A percentile compares a stretch with the other conserved stretches of the same genome.
Evolutionary conservation across 2,888 invertebrate species (phyloP).

Genomic region (Noctua comes): DNA sequence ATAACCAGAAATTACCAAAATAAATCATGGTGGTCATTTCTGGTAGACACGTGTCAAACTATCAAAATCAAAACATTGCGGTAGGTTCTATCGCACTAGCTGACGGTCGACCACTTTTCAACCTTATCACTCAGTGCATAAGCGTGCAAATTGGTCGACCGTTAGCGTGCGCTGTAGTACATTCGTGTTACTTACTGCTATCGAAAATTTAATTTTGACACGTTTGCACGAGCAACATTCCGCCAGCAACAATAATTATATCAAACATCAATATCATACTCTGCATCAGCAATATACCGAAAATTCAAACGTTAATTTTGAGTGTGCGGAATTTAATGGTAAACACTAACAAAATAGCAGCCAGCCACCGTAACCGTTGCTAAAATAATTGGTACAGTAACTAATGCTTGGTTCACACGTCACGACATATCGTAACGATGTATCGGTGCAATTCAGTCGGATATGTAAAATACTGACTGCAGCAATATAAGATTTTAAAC

Average conservation of each 20-base stretch:
- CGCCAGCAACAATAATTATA: background rate
- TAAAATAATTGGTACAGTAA: slow-evolving; percentile 26
- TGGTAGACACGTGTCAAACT: background rate
- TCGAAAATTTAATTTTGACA: background rate
- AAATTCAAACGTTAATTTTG: background rate
- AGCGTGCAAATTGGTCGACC: too few species aligned
- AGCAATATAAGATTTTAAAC: too few species aligned
- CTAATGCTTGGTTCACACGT: slow-evolving; percentile 9
- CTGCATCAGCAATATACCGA: background rate
- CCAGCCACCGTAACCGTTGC: background rate
- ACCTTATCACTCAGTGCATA: too few species aligned
- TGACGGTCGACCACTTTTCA: too few species aligned
- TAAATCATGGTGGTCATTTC: background rate
- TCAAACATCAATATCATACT: background rate
- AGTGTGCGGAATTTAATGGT: background rate
- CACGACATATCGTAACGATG: background rate
- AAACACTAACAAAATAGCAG: slow-evolving; percentile 11
- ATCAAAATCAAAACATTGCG: background rate
- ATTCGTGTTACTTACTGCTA: background rate
- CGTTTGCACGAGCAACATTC: background rate
- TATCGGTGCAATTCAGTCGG: background rate
- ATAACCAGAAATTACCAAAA: too few species aligned
- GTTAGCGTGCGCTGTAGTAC: background rate
- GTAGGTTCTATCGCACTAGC: background rate
- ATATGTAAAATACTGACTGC: background rate